phyloP scores from a whole-genome alignment of 2,113 vertebrate species.

The Zonotrichia leucophrys region DNA sequence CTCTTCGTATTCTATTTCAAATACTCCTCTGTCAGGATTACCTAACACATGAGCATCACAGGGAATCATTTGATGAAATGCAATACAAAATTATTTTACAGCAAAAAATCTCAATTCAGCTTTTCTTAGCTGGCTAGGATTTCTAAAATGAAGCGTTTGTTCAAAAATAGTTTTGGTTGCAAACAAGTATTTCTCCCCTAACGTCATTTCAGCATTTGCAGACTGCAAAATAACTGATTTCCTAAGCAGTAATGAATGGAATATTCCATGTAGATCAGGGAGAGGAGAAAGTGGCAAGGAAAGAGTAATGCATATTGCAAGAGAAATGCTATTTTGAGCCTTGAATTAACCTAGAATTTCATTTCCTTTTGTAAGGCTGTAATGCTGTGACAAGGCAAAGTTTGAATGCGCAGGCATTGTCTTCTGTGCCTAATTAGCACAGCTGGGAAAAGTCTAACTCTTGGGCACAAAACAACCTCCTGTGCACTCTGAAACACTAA shows the following conservation, averaged over 20 bases:
- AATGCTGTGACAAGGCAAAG: constrained; percentile 29
- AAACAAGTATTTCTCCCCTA: constrained; percentile 68
- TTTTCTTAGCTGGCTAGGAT: constrained; percentile 52
- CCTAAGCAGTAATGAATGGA: constrained; percentile 78
- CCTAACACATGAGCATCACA: constrained; percentile 69
- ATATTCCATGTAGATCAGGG: constrained; percentile 75
- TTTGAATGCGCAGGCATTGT: neutral
- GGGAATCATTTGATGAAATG: constrained; percentile 76
- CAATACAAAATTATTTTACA: constrained; percentile 66
- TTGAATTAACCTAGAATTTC: constrained; percentile 63
- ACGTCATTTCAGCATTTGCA: constrained; percentile 75
- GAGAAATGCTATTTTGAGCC: constrained; percentile 56
- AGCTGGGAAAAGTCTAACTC: neutral
- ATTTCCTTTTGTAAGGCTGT: constrained; percentile 39
- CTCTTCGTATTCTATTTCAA: constrained; percentile 72
- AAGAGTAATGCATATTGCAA: constrained; percentile 58
- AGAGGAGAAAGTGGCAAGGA: constrained; percentile 66
- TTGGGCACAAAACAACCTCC: neutral
- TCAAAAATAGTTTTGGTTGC: constrained; percentile 53
- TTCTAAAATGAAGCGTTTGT: constrained; percentile 48
- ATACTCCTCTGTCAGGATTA: constrained; percentile 71
- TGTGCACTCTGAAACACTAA: neutral
- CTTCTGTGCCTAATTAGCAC: constrained; percentile 6
- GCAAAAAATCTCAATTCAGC: constrained; percentile 49
- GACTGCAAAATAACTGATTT: constrained; percentile 77